These are phyloP conservation scores for Diarsia mendica DNA, from an alignment of 2,888 invertebrate genomes.

Conservation along the genomic window DNA sequence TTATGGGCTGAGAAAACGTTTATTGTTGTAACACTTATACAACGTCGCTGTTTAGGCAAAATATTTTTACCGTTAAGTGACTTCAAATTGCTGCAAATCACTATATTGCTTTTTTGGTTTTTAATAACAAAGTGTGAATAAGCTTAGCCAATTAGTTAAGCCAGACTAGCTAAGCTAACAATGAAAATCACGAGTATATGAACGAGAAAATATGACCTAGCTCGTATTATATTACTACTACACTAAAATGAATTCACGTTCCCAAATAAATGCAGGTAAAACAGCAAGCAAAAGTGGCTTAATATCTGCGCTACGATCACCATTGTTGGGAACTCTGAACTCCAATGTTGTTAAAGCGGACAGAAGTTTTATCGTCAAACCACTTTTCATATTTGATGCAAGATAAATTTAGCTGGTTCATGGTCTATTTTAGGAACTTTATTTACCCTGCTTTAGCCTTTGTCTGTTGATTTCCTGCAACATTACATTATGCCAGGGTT, in stretches of 20 bases:
- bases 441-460: constrained; percentile 40
- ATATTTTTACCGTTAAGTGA: not conserved
- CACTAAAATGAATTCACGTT: constrained; percentile 24
- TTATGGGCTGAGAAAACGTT: constrained; percentile 49
- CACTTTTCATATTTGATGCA: constrained; percentile 64
- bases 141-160: not conserved
- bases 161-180: constrained; percentile 5
- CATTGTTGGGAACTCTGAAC: constrained; percentile 62
- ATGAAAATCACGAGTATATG: constrained; percentile 1
- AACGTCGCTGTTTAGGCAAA: constrained; percentile 14
- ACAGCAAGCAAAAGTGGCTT: constrained; percentile 44
- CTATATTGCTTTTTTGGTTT: not conserved
- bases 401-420: constrained; percentile 58
- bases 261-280: constrained; percentile 53
- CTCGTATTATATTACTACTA: constrained; percentile 22
- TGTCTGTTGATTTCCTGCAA: constrained; percentile 38
- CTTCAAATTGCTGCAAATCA: not conserved
- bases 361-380: constrained; percentile 60
- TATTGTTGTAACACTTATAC: constrained; percentile 43
- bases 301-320: constrained; percentile 57
- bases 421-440: constrained; percentile 53
- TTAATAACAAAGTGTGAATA: not conserved
- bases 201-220: constrained; percentile 26
- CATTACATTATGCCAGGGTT: constrained; percentile 33
- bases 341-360: constrained; percentile 60